phyloP scores from a whole-genome alignment of 2,888 invertebrate species.

The Halocaridina rubra region DNA sequence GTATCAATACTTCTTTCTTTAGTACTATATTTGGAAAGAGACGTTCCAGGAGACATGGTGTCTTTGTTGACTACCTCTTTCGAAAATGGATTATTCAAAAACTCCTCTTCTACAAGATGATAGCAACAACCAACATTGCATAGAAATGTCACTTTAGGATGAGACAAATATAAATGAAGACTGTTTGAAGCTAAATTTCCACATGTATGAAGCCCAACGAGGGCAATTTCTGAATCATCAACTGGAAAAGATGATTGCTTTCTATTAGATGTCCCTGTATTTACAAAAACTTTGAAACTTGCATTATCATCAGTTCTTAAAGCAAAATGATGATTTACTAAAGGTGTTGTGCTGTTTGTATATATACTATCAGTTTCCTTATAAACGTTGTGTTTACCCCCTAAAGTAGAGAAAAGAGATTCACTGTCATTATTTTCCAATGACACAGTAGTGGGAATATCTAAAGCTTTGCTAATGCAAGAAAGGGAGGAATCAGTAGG shows the following conservation, averaged over 20 bases:
- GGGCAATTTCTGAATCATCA: background rate
- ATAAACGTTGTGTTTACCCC: background rate
- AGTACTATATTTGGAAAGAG: background rate
- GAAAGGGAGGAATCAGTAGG: too few relatives aligned
- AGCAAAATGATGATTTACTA: background rate
- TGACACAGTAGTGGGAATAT: background rate
- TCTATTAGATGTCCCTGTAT: too few relatives aligned
- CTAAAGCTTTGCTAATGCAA: background rate
- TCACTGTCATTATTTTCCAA: background rate
- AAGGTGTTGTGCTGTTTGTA: background rate
- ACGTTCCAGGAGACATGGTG: background rate
- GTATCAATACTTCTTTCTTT: background rate
- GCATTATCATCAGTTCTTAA: too few relatives aligned
- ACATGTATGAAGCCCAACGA: slow-evolving; percentile 51
- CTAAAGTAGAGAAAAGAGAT: background rate
- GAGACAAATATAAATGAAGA: slow-evolving; percentile 20
- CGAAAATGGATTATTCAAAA: slow-evolving; percentile 14
- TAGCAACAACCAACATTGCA: slow-evolving; percentile 89
- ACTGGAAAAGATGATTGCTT: background rate
- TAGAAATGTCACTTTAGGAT: slow-evolving; percentile 21
- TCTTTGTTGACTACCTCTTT: background rate
- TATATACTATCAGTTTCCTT: background rate
- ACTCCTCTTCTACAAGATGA: slow-evolving; percentile 75
- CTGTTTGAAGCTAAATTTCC: slow-evolving; percentile 47
- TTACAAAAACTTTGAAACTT: too few relatives aligned